phyloP scores from a whole-genome alignment of 2,888 invertebrate genomes.

The Alentia gelatinosa region DNA sequence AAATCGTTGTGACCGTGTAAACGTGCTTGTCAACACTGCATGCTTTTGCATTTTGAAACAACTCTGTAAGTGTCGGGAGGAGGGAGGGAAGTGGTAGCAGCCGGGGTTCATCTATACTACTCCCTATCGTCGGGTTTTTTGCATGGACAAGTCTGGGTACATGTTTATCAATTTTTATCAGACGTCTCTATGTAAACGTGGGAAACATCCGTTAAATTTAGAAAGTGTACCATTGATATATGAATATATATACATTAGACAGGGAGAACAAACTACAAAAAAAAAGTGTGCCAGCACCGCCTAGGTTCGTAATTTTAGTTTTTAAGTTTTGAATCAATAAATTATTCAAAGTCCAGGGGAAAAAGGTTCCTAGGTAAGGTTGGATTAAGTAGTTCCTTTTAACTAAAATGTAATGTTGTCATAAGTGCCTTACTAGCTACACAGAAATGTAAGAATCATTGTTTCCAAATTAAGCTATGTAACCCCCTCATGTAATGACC shows the following conservation, averaged over 20 bases:
- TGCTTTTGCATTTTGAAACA: constrained; percentile 44
- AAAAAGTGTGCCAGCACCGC: neutral
- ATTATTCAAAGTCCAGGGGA: neutral
- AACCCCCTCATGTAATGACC: constrained; percentile 22
- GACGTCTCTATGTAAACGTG: neutral
- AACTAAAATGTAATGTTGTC: constrained; percentile 22
- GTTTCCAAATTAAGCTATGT: constrained; percentile 34
- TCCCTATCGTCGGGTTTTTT: constrained; percentile 8
- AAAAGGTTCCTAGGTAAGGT: constrained; percentile 37
- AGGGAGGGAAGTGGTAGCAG: constrained; percentile 18
- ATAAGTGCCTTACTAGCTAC: constrained; percentile 48
- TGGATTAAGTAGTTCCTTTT: constrained; percentile 47
- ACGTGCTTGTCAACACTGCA: constrained; percentile 52
- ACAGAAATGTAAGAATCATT: constrained; percentile 35
- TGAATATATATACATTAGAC: neutral
- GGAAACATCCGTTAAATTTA: neutral
- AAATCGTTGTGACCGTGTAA: constrained; percentile 43
- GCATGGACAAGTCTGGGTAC: neutral
- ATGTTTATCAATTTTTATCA: neutral
- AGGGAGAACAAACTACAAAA: neutral
- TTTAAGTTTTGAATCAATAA: constrained; percentile 21
- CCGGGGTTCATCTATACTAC: neutral
- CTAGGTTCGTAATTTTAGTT: neutral
- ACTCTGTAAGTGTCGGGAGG: constrained; percentile 37
- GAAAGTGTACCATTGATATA: neutral